Evolutionary conservation across 1,140 invertebrate genomes (phyloP).

Genomic region (Saccostrea cuccullata): DNA sequence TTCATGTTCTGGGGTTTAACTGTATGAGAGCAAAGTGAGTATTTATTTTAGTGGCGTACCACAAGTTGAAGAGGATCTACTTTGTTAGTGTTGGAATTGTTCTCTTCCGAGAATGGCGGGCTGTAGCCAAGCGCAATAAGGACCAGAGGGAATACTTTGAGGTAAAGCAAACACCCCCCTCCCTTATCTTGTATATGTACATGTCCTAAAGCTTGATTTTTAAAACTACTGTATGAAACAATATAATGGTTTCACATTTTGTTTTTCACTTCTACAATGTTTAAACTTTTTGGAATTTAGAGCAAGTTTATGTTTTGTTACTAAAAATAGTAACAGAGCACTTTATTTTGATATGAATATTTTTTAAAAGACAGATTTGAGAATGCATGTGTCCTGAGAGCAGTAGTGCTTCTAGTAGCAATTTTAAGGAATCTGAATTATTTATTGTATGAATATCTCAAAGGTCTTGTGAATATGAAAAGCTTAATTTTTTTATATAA

Average conservation of each 20-base stretch:
- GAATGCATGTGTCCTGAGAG: not conserved
- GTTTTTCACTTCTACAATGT: constrained; percentile 12
- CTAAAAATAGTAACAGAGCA: not conserved
- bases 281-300: not conserved
- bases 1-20: too few relatives aligned
- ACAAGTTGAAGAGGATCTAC: constrained; percentile 72
- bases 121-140: constrained; percentile 70
- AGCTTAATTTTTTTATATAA: not conserved
- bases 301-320: not conserved
- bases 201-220: not conserved
- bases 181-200: not conserved
- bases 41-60: constrained; percentile 65
- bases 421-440: not conserved
- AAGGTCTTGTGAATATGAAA: not conserved
- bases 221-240: constrained; percentile 5
- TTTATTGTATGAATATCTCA: not conserved
- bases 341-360: not conserved
- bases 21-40: not conserved
- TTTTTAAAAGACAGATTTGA: not conserved
- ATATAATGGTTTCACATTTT: constrained; percentile 24
- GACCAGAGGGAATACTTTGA: constrained; percentile 77
- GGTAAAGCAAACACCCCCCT: constrained; percentile 59
- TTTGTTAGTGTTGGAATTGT: constrained; percentile 66
- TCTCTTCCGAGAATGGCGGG: constrained; percentile 75
- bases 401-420: constrained; percentile 16